Conservation (phyloP, 64 coral and sea anemone species). For the Montipora efflorescens region DNA sequence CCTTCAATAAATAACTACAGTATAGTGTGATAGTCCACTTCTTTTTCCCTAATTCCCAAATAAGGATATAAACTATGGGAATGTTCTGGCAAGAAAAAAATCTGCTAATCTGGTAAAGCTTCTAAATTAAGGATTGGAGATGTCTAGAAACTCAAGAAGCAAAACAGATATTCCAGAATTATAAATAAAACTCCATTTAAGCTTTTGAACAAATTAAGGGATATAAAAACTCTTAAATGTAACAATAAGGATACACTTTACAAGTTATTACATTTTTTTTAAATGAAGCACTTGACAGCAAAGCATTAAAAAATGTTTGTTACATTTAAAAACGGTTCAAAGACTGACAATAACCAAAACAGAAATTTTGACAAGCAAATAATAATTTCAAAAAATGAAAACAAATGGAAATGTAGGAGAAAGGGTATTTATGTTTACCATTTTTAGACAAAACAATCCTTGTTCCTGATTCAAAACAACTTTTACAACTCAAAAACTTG, state of each 20-base stretch:
- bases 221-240: not conserved
- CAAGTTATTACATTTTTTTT: not conserved
- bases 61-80: not conserved
- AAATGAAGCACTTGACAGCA: not conserved
- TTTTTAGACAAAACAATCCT: not conserved
- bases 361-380: not conserved
- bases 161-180: not conserved
- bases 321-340: not conserved
- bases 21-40: not conserved
- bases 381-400: not conserved
- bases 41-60: not conserved
- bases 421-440: constrained; percentile 14
- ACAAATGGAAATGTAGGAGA: not conserved
- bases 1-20: not conserved
- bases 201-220: not conserved
- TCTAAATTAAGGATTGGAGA: not conserved
- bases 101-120: constrained; percentile 4
- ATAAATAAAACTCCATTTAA: not conserved
- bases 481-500: not conserved
- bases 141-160: not conserved
- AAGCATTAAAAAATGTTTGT: not conserved
- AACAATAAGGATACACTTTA: not conserved
- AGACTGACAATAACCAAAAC: not conserved
- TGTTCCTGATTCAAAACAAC: not conserved
- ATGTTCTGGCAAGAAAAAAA: not conserved